Evolutionary conservation across 2,797 vertebrate species (phyloP).

Genomic region (Sebastes hubbsi): DNA sequence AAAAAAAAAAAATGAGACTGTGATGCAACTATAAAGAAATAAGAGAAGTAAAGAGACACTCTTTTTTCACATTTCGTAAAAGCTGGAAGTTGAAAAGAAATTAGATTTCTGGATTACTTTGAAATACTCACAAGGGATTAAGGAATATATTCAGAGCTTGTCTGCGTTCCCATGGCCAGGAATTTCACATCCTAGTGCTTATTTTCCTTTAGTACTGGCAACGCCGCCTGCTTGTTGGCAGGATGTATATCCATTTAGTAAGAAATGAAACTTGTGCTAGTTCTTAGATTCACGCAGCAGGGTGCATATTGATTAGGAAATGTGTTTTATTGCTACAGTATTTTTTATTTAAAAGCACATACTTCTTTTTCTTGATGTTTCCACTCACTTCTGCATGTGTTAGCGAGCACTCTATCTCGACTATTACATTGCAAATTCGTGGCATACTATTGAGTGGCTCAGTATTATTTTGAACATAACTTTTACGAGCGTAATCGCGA

Average conservation of each 20-base stretch:
- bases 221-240: slow-evolving; percentile 53
- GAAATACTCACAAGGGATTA: slow-evolving; percentile 66
- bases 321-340: background rate
- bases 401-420: background rate
- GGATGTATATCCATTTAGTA: slow-evolving; percentile 48
- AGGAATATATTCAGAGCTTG: slow-evolving; percentile 62
- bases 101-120: slow-evolving; percentile 65
- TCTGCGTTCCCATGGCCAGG: slow-evolving; percentile 73
- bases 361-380: background rate
- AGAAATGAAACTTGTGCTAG: slow-evolving; percentile 24
- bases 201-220: slow-evolving; percentile 65
- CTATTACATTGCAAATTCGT: background rate
- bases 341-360: background rate
- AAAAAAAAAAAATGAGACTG: background rate
- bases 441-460: background rate
- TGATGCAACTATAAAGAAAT: slow-evolving; percentile 68
- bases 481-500: background rate
- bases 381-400: background rate
- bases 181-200: slow-evolving; percentile 79
- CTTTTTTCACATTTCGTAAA: slow-evolving; percentile 36
- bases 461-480: background rate
- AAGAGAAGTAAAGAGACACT: slow-evolving; percentile 19
- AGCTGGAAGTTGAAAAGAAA: slow-evolving; percentile 48
- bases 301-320: slow-evolving; percentile 12
- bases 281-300: background rate